Evolutionary conservation across 2,888 invertebrate species (phyloP), one percentile per base, ranked within the genome.

Genomic region (Trichopoda pennipes): DNA sequence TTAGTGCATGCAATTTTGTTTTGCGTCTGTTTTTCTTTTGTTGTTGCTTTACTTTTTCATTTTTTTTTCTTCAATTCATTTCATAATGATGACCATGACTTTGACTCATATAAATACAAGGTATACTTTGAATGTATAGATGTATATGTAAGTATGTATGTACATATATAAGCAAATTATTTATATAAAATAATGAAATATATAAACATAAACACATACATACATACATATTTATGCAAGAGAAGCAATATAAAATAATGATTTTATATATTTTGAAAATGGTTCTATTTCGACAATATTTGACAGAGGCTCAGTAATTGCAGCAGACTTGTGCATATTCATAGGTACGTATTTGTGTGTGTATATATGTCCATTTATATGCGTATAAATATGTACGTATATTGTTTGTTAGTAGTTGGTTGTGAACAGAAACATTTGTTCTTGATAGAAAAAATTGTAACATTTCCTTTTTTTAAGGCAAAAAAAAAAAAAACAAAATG

Each of bases 51-150:
- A 8, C 35, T 63, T 55, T 23, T 49, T 58, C 21, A 1, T 19
- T 32, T 35, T 19, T 56, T 55, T 64, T 78, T 64, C 1, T 55
- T 68, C 35, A 47, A 60, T 66, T 60, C n/a, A 60, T 75, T 66
- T 75, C 66, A 80, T 73, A 58, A 77, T 55, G 66, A 76, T 82
- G 81, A 82, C 81, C 81, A 79, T 82, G 81, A 82, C 81, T 82
- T 82, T 82, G 81, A 82, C 70, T 81, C 42, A 70, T 21, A 70
- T n/a, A n/a, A n/a, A n/a, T 58, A 55, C 38, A 58, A 66, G n/a
- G 49, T 51, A 51, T 28, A 1, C 2, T 19, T n/a, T 16, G 7
- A n/a, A 63, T 28, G 14, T 32, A 49, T 16, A n/a, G n/a, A n/a
- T 28, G 17, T 47, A 63, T 28, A 35, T 35, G 32, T 35, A 56